Evolutionary conservation across 2,888 invertebrate species (phyloP).

Genomic region (Latrodectus elegans): DNA sequence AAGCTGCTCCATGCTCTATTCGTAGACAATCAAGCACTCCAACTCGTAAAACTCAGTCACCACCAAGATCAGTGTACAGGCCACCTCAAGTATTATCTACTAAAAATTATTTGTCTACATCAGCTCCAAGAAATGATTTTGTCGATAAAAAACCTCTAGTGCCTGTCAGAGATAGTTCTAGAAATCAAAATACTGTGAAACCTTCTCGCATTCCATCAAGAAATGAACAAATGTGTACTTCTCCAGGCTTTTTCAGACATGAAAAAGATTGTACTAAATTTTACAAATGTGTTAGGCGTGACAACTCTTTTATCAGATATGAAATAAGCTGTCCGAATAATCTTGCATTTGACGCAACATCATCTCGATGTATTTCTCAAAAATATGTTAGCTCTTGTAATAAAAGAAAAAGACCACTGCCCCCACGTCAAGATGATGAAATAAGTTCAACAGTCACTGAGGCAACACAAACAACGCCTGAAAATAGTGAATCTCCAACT

Average conservation of each 20-base stretch:
- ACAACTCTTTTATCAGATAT: constrained; percentile 39
- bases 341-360: constrained; percentile 49
- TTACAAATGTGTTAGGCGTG: constrained; percentile 60
- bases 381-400: constrained; percentile 28
- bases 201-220: constrained; percentile 17
- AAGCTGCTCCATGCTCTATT: constrained; percentile 83
- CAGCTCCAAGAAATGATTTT: constrained; percentile 36
- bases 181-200: constrained; percentile 11
- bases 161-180: background rate
- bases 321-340: constrained; percentile 59
- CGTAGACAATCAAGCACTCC: background rate
- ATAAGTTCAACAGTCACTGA: constrained; percentile 14
- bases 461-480: background rate
- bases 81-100: constrained; percentile 10
- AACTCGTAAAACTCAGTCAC: background rate
- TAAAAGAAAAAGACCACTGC: background rate
- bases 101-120: constrained; percentile 11
- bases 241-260: constrained; percentile 51
- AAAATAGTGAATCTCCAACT: background rate
- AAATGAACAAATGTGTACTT: constrained; percentile 25
- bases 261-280: constrained; percentile 66
- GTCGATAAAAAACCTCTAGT: constrained; percentile 18
- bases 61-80: constrained; percentile 6
- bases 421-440: constrained; percentile 49
- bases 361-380: constrained; percentile 36